Evolutionary conservation across 1,140 invertebrate species (phyloP).

Genomic region (Brachionus angularis): DNA sequence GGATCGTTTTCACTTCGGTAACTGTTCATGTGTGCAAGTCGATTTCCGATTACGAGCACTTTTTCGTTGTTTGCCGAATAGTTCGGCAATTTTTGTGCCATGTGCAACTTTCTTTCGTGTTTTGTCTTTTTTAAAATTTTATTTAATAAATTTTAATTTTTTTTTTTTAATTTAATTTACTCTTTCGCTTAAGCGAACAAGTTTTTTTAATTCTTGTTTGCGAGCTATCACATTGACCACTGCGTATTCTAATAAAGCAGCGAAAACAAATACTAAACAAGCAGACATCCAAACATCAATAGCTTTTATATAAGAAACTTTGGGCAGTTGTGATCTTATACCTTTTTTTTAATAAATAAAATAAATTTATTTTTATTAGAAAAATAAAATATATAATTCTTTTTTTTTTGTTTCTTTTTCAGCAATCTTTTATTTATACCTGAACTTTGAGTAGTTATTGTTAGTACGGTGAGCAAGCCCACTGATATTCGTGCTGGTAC

Average conservation of each 20-base stretch:
- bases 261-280: slow-evolving; percentile 60
- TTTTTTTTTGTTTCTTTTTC: too few species aligned
- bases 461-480: slow-evolving; percentile 55
- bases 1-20: background rate
- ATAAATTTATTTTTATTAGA: background rate
- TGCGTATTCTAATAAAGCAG: slow-evolving; percentile 58
- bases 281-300: slow-evolving; percentile 62
- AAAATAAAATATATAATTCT: background rate
- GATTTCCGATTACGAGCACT: slow-evolving; percentile 37
- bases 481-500: slow-evolving; percentile 62
- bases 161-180: slow-evolving; percentile 4
- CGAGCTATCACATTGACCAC: slow-evolving; percentile 52
- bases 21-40: slow-evolving; percentile 32
- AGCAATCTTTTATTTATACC: slow-evolving; percentile 46
- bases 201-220: slow-evolving; percentile 35
- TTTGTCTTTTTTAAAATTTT: background rate
- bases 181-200: slow-evolving; percentile 14
- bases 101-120: slow-evolving; percentile 9
- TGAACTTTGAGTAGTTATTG: slow-evolving; percentile 56
- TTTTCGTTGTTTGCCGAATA: slow-evolving; percentile 16
- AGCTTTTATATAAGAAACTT: slow-evolving; percentile 62
- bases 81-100: background rate
- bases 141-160: background rate
- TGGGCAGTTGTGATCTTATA: slow-evolving; percentile 47
- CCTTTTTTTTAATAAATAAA: slow-evolving; percentile 39